A percentile compares a stretch with the other conserved stretches of the same genome.
phyloP scores from a whole-genome alignment of 2,888 invertebrate species.

The Hipparchia sbordonii region DNA sequence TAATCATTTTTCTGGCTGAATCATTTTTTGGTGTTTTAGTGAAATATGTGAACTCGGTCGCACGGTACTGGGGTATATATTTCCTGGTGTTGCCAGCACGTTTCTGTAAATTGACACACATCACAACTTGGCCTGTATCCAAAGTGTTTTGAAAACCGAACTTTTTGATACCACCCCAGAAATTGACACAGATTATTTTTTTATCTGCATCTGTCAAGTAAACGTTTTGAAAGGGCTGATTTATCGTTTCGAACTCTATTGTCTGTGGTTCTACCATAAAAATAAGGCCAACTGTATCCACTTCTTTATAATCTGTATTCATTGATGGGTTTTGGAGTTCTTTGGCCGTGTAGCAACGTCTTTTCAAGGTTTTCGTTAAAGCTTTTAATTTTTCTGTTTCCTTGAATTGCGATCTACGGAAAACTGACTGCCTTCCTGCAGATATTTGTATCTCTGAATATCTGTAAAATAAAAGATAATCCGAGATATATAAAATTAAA shows the following conservation, averaged over 20 bases:
- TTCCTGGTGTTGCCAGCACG: constrained; percentile 75
- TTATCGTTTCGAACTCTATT: constrained; percentile 61
- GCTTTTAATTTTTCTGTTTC: constrained; percentile 46
- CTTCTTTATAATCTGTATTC: constrained; percentile 83
- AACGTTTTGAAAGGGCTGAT: constrained; percentile 79
- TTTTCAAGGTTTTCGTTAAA: constrained; percentile 48
- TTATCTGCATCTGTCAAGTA: constrained; percentile 82
- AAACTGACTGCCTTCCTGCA: constrained; percentile 77
- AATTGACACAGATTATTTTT: constrained; percentile 79
- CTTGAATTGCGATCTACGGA: constrained; percentile 58
- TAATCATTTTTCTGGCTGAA: constrained; percentile 71
- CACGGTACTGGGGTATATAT: constrained; percentile 82
- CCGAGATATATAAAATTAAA: too few species aligned
- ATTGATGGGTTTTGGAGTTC: constrained; percentile 62
- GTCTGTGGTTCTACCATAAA: constrained; percentile 79
- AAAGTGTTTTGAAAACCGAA: constrained; percentile 81
- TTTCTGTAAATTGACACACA: constrained; percentile 85
- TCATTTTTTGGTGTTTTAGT: constrained; percentile 83
- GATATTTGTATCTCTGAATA: constrained; percentile 81
- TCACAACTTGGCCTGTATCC: constrained; percentile 81
- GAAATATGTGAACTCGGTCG: constrained; percentile 84
- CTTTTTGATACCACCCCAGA: constrained; percentile 80
- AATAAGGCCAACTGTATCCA: constrained; percentile 88
- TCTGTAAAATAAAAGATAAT: constrained; percentile 53
- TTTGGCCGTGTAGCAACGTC: constrained; percentile 74